Evolutionary conservation across 2,797 vertebrate genomes (phyloP).

Genomic region (Zenarchopterus dispar): DNA sequence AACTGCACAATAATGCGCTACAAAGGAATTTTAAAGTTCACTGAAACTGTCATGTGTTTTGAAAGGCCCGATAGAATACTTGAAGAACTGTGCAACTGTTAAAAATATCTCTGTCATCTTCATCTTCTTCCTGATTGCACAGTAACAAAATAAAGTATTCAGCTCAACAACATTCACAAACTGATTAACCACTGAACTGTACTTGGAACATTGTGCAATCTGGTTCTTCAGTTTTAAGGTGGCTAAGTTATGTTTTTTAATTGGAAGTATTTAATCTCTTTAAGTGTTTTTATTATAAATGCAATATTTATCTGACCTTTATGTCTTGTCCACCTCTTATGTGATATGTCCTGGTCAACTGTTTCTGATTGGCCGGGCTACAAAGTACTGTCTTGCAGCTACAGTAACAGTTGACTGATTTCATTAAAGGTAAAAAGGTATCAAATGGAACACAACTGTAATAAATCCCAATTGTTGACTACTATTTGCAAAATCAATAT

Average conservation of each 20-base stretch:
- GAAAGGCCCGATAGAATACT: constrained; percentile 2
- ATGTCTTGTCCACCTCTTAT: not conserved
- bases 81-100: not conserved
- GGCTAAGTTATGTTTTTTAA: no score
- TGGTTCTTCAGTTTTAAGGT: no score
- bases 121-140: not conserved
- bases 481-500: no score
- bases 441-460: no score
- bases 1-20: not conserved
- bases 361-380: not conserved
- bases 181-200: no score
- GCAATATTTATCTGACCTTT: not conserved
- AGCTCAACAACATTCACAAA: not conserved
- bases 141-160: constrained; percentile 10
- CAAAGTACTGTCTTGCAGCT: no score
- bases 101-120: constrained; percentile 6
- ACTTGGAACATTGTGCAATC: no score
- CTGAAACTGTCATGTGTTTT: not conserved
- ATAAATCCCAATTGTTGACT: no score
- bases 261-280: no score
- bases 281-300: not conserved
- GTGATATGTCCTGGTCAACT: not conserved
- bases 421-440: no score
- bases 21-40: constrained; percentile 3
- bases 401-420: no score